phyloP scores from a whole-genome alignment of 2,113 vertebrate genomes.

The Zingel zingel region DNA sequence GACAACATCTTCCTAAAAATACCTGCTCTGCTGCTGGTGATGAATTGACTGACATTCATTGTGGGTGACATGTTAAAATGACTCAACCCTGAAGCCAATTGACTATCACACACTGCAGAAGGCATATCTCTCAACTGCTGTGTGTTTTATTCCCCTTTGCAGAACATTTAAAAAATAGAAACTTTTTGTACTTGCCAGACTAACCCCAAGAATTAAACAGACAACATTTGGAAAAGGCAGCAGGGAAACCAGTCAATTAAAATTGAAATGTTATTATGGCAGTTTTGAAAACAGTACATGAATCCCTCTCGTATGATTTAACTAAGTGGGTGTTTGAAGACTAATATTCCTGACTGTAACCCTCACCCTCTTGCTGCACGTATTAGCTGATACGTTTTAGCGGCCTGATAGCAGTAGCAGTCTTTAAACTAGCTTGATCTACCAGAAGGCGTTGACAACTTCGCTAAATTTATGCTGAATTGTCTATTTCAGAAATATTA shows the following conservation, averaged over 20 bases:
- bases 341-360: slow-evolving; percentile 1
- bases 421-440: background rate
- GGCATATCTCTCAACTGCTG: background rate
- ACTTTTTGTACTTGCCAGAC: background rate
- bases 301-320: no score
- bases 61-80: background rate
- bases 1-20: background rate
- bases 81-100: slow-evolving; percentile 2
- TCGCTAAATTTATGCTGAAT: no score
- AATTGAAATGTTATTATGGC: no score
- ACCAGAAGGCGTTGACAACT: no score
- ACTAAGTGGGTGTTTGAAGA: background rate
- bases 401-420: slow-evolving; percentile 28
- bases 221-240: background rate
- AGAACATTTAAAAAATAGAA: background rate
- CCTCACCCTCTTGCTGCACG: slow-evolving; percentile 8
- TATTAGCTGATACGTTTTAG: slow-evolving; percentile 38
- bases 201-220: background rate
- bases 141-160: background rate
- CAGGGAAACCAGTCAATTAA: no score
- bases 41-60: background rate
- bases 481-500: no score
- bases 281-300: no score
- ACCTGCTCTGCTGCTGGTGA: background rate
- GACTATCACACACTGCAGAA: background rate